These are phyloP conservation scores for Popillia japonica DNA, from an alignment of 1,140 invertebrate species.

Conservation along the genomic window DNA sequence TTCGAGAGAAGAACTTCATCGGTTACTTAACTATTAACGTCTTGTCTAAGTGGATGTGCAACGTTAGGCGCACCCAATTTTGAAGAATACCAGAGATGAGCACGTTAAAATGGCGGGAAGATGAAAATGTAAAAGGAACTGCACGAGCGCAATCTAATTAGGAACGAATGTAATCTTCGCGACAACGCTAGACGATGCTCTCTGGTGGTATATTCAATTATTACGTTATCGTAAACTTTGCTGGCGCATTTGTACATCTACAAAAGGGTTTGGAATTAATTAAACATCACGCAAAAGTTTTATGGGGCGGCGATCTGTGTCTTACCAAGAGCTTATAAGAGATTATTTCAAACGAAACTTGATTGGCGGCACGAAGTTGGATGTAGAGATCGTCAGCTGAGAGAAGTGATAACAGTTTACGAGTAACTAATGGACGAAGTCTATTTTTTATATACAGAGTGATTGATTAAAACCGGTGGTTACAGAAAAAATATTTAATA, in stretches of 20 bases:
- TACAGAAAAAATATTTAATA: too few species aligned
- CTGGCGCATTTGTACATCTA: not conserved
- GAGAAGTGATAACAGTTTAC: not conserved
- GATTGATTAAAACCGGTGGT: too few species aligned
- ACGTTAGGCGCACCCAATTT: too few species aligned
- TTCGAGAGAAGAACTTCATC: too few species aligned
- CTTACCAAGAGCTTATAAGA: not conserved
- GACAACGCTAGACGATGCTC: not conserved
- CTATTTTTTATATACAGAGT: not conserved
- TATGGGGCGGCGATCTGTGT: not conserved
- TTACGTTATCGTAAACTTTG: conserved; percentile 21
- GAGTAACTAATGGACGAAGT: not conserved
- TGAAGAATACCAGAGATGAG: too few species aligned
- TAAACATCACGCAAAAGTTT: not conserved
- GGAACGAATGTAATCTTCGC: too few species aligned
- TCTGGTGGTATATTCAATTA: not conserved
- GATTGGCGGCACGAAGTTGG: not conserved
- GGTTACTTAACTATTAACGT: too few species aligned
- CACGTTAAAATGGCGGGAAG: too few species aligned
- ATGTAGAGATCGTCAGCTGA: not conserved
- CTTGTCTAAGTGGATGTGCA: too few species aligned
- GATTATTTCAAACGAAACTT: not conserved
- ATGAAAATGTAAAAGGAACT: too few species aligned
- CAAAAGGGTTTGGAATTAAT: not conserved
- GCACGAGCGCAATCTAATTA: too few species aligned